phyloP scores from a whole-genome alignment of 2,113 vertebrate species.

The Pyxicephalus adspersus region DNA sequence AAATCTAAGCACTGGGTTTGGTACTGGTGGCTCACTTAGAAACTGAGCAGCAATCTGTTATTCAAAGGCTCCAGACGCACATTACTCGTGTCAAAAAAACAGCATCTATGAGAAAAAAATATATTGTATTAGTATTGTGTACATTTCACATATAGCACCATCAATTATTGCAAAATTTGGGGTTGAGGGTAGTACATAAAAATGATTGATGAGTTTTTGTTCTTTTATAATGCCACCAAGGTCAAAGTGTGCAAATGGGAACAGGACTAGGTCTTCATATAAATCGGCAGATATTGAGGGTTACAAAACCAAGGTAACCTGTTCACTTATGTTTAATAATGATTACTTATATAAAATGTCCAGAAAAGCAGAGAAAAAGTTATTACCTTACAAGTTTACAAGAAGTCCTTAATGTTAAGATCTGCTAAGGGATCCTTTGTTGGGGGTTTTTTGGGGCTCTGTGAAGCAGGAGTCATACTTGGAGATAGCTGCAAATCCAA shows the following conservation, averaged over 20 bases:
- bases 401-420: constrained; percentile 99
- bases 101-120: constrained; percentile 70
- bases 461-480: constrained; percentile 87
- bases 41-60: constrained; percentile 76
- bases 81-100: constrained; percentile 76
- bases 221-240: too few species aligned
- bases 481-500: constrained; percentile 82
- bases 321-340: too few species aligned
- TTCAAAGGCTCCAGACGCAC: constrained; percentile 79
- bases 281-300: too few species aligned
- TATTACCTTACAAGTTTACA: constrained; percentile 86
- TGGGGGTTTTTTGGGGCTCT: constrained; percentile 97
- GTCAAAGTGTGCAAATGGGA: too few species aligned
- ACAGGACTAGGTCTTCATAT: constrained; percentile 44
- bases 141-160: too few species aligned
- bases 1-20: constrained; percentile 78
- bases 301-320: too few species aligned
- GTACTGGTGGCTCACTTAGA: constrained; percentile 77
- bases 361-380: background rate
- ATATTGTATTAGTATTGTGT: too few species aligned
- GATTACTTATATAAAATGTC: too few species aligned
- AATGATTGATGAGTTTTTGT: too few species aligned
- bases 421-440: constrained; percentile 98
- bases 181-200: too few species aligned
- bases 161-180: too few species aligned